phyloP scores from a whole-genome alignment of 2,113 vertebrate species.

The Hemiscyllium ocellatum region DNA sequence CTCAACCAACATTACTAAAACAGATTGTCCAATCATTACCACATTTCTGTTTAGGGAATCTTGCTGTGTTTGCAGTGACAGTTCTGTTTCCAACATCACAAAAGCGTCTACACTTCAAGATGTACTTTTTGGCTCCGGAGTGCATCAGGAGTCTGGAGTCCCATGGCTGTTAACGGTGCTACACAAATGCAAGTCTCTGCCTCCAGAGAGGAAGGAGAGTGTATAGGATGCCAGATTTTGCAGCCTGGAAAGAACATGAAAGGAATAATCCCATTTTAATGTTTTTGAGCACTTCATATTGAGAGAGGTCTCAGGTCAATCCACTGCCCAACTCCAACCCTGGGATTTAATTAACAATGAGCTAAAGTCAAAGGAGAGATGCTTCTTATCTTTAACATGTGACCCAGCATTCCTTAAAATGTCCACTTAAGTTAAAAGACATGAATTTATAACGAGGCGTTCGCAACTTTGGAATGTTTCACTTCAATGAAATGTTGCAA shows the following conservation, averaged over 20 bases:
- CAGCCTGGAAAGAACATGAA: neutral
- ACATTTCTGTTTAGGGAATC: neutral
- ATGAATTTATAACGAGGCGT: neutral
- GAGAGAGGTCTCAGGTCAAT: neutral
- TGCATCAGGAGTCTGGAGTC: no score
- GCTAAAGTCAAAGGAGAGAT: neutral
- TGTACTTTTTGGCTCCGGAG: neutral
- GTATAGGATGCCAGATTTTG: neutral
- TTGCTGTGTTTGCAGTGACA: neutral
- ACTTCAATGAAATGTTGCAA: neutral
- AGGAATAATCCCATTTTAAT: neutral
- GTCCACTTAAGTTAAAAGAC: neutral
- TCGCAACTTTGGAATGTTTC: neutral
- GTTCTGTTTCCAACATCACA: neutral
- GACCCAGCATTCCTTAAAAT: neutral
- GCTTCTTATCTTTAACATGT: neutral
- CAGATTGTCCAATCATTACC: neutral
- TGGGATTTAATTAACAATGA: neutral
- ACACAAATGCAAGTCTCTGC: neutral
- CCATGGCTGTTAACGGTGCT: neutral
- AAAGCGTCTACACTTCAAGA: neutral
- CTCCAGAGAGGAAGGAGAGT: neutral
- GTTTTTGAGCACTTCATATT: neutral
- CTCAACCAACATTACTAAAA: neutral
- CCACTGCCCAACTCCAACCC: neutral